Percentiles rank a stretch among this genome's conserved stretches.
Conservation (phyloP, 2,113 vertebrate genomes). For the Anhinga anhinga region DNA sequence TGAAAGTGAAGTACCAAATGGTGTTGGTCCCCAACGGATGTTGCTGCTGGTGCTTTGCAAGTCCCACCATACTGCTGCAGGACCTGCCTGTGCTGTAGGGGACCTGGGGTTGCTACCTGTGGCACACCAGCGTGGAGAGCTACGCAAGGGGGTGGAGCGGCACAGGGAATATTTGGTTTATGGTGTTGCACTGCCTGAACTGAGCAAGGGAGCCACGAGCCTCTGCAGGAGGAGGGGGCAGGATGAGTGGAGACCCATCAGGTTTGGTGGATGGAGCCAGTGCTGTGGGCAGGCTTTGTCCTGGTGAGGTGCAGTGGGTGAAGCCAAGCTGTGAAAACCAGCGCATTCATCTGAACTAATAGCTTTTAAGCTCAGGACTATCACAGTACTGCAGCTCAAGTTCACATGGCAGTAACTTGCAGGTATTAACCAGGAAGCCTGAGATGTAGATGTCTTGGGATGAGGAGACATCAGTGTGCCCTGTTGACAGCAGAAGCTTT, state of each 20-base stretch:
- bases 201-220: not conserved
- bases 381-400: not conserved
- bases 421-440: not conserved
- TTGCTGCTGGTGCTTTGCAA: not conserved
- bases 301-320: too few species aligned
- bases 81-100: not conserved
- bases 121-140: not conserved
- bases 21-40: not conserved
- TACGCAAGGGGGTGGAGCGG: rapidly evolving
- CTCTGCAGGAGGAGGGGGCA: not conserved
- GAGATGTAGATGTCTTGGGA: not conserved
- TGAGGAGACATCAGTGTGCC: not conserved
- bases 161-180: not conserved
- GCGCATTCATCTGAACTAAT: not conserved
- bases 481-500: not conserved
- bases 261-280: not conserved
- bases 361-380: not conserved
- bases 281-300: not conserved
- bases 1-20: not conserved
- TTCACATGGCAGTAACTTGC: not conserved
- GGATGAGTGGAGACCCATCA: not conserved
- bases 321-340: not conserved
- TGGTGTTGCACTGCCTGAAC: not conserved
- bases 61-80: rapidly evolving
- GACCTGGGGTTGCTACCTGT: not conserved